Percentiles rank a stretch among this genome's conserved stretches.
Conservation (phyloP, 1,140 invertebrate genomes). For the Vanessa atalanta region DNA sequence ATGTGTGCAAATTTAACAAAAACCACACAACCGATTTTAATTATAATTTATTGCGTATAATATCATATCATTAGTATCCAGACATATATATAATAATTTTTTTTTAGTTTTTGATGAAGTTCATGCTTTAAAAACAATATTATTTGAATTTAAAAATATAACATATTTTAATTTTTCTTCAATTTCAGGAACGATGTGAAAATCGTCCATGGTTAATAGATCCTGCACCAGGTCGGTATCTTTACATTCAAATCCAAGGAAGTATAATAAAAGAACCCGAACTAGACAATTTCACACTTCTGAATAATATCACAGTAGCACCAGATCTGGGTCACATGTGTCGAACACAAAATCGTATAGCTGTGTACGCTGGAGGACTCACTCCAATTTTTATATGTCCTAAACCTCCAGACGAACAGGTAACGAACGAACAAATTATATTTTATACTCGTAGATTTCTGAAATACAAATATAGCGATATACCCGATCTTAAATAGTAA, state of each 20-base stretch:
- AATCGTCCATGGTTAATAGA: constrained; percentile 90
- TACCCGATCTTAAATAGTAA: too few species aligned
- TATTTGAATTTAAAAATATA: too few species aligned
- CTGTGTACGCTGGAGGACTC: constrained; percentile 85
- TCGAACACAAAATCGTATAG: constrained; percentile 85
- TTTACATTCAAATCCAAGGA: constrained; percentile 87
- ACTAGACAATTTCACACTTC: constrained; percentile 76
- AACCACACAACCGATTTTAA: too few species aligned
- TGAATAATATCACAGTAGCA: constrained; percentile 77
- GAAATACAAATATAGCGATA: too few species aligned
- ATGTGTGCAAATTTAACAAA: too few species aligned
- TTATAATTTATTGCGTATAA: too few species aligned
- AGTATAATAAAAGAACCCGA: constrained; percentile 81
- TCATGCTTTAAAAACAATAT: too few species aligned
- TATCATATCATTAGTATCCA: too few species aligned
- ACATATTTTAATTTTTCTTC: neutral
- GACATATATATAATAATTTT: too few species aligned
- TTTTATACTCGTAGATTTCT: neutral
- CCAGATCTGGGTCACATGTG: constrained; percentile 82
- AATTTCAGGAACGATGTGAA: constrained; percentile 87
- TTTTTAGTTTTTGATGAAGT: too few species aligned
- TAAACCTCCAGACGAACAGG: constrained; percentile 81
- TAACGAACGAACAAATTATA: constrained; percentile 32
- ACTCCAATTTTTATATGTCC: constrained; percentile 87
- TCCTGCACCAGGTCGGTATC: constrained; percentile 84